phyloP scores from a whole-genome alignment of 2,113 vertebrate species.

The Plecotus auritus region DNA sequence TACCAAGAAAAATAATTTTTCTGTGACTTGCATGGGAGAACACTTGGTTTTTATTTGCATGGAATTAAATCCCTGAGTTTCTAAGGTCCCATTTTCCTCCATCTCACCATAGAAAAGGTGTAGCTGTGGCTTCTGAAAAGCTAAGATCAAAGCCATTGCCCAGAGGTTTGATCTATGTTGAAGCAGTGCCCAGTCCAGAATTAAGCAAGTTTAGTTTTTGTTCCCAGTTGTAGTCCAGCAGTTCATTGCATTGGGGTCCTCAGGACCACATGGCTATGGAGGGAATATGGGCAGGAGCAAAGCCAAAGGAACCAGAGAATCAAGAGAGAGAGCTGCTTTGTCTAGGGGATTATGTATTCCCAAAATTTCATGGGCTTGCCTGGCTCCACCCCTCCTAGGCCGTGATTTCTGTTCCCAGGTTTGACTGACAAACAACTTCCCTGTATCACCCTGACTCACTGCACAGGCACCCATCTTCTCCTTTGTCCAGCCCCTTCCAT shows the following conservation, averaged over 20 bases:
- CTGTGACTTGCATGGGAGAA: not conserved
- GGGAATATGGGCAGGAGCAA: not conserved
- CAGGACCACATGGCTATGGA: not conserved
- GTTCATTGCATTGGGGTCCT: not conserved
- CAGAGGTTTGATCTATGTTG: not conserved
- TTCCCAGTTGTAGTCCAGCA: not conserved
- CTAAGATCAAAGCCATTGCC: not conserved
- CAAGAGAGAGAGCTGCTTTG: not conserved
- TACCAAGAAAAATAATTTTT: not conserved
- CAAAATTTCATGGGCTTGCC: not conserved
- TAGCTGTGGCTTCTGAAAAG: not conserved
- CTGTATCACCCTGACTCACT: not conserved
- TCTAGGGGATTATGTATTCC: not conserved
- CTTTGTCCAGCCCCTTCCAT: not conserved
- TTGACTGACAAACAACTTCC: not conserved
- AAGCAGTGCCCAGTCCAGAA: not conserved
- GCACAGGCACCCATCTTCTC: not conserved
- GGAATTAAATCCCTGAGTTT: not conserved
- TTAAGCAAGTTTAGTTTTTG: not conserved
- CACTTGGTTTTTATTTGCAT: not conserved
- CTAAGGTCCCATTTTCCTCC: not conserved
- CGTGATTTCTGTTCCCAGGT: not conserved
- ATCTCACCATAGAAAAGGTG: not conserved
- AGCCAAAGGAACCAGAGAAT: not conserved
- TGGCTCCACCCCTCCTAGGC: not conserved